Conservation (phyloP, 2,888 invertebrate species). For the Drosophila atripex region DNA sequence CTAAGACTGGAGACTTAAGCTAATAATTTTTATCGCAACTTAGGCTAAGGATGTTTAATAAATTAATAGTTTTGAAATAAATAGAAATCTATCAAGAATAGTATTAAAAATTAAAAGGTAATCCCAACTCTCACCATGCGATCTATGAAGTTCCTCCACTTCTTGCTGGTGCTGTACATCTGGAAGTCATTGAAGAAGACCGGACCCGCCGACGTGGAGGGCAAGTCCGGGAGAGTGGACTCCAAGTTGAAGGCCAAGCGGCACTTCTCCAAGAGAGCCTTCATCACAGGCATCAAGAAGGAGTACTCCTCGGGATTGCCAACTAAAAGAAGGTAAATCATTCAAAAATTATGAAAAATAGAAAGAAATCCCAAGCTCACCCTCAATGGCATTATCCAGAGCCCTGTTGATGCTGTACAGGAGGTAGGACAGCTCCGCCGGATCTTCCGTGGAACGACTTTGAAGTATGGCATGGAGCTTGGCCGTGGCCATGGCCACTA, state of each 20-base stretch:
- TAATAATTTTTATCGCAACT: slow-evolving; percentile 2
- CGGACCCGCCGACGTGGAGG: slow-evolving; percentile 85
- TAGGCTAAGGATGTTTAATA: slow-evolving; percentile 14
- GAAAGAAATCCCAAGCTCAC: slow-evolving; percentile 61
- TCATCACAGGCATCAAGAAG: slow-evolving; percentile 87
- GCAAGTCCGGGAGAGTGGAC: slow-evolving; percentile 84
- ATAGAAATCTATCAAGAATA: not conserved
- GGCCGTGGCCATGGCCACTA: slow-evolving; percentile 87
- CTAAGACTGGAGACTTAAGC: slow-evolving; percentile 15
- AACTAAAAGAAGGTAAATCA: slow-evolving; percentile 68
- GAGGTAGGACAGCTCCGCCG: slow-evolving; percentile 86
- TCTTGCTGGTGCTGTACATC: slow-evolving; percentile 85
- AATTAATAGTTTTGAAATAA: slow-evolving; percentile 4
- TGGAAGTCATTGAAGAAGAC: slow-evolving; percentile 87
- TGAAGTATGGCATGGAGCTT: slow-evolving; percentile 86
- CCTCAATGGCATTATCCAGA: slow-evolving; percentile 84
- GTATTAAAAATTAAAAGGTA: not conserved
- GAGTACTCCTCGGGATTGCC: slow-evolving; percentile 86
- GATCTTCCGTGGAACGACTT: slow-evolving; percentile 85
- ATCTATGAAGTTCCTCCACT: slow-evolving; percentile 86
- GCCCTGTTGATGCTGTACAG: slow-evolving; percentile 84
- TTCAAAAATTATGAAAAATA: not conserved
- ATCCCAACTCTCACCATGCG: slow-evolving; percentile 83
- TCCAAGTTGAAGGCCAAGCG: slow-evolving; percentile 81
- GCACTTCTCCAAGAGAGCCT: slow-evolving; percentile 86